These are phyloP conservation scores for Calyptommatus sinebrachiatus DNA, from an alignment of 2,113 vertebrate genomes.

Conservation along the genomic window DNA sequence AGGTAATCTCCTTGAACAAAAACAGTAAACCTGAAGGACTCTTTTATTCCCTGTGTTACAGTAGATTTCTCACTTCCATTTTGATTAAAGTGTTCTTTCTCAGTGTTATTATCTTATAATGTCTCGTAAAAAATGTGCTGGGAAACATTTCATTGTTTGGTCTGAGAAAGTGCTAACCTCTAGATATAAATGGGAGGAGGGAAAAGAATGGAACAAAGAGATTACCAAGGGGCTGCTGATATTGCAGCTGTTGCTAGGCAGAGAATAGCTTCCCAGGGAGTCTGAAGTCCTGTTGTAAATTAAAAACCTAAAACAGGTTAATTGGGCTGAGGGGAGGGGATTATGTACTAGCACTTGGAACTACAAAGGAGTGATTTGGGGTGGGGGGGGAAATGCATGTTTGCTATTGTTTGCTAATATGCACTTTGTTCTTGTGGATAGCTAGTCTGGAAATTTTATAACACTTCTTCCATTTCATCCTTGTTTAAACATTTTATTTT, in stretches of 20 bases:
- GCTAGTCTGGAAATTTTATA: neutral
- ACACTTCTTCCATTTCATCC: neutral
- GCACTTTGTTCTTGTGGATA: neutral
- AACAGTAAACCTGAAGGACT: conserved; percentile 32
- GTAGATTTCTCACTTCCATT: conserved; percentile 8
- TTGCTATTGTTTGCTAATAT: too few species aligned
- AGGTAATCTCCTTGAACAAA: conserved; percentile 14
- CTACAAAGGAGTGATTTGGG: conserved; percentile 10
- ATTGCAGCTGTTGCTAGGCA: conserved; percentile 18
- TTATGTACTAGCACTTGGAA: neutral
- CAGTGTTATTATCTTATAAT: neutral
- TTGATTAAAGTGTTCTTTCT: neutral
- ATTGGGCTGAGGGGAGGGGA: neutral
- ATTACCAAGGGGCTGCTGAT: neutral
- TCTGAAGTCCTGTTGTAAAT: neutral
- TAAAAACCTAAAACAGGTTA: conserved; percentile 28
- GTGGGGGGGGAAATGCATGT: neutral
- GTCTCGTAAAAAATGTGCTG: neutral
- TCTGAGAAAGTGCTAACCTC: conserved; percentile 34
- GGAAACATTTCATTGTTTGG: neutral
- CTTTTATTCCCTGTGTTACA: accelerated
- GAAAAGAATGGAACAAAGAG: neutral
- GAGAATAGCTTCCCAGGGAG: neutral
- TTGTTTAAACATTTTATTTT: neutral
- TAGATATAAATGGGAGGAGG: conserved; percentile 27